These are phyloP conservation scores for Sebastes variabilis DNA, from an alignment of 2,797 vertebrate genomes.

Conservation along the genomic window DNA sequence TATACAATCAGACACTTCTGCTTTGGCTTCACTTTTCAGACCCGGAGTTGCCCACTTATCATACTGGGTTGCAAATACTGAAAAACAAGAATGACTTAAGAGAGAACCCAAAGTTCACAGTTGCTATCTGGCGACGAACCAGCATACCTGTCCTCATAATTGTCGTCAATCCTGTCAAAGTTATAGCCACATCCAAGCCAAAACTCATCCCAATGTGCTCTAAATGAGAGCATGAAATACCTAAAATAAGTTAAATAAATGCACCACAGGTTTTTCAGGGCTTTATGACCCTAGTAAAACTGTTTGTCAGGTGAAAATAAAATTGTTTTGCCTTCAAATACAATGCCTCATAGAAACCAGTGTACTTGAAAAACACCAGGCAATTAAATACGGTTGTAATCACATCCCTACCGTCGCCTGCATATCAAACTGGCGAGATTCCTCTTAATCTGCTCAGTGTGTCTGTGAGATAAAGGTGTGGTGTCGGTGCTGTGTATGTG, in stretches of 20 bases:
- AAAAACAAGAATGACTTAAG: background rate
- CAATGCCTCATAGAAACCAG: background rate
- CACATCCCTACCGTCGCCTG: background rate
- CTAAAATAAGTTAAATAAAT: background rate
- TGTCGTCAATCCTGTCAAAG: background rate
- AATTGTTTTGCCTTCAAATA: background rate
- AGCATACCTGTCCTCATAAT: background rate
- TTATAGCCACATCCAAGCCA: background rate
- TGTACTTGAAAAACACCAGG: constrained; percentile 1
- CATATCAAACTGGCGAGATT: constrained; percentile 19
- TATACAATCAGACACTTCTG: no score
- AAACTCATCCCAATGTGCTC: background rate
- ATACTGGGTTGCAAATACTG: no score
- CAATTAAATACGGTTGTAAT: constrained; percentile 1
- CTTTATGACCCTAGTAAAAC: background rate
- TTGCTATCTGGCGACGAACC: background rate
- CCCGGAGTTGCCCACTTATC: no score
- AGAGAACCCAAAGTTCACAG: background rate
- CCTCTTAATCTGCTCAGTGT: constrained; percentile 22
- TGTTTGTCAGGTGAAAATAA: background rate
- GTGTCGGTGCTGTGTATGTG: background rate
- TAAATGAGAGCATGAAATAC: background rate
- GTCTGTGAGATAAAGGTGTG: constrained; percentile 39
- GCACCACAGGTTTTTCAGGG: background rate
- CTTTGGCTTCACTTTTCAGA: no score